Conservation (phyloP, 2,797 vertebrate species). For the Mus minutoides region DNA sequence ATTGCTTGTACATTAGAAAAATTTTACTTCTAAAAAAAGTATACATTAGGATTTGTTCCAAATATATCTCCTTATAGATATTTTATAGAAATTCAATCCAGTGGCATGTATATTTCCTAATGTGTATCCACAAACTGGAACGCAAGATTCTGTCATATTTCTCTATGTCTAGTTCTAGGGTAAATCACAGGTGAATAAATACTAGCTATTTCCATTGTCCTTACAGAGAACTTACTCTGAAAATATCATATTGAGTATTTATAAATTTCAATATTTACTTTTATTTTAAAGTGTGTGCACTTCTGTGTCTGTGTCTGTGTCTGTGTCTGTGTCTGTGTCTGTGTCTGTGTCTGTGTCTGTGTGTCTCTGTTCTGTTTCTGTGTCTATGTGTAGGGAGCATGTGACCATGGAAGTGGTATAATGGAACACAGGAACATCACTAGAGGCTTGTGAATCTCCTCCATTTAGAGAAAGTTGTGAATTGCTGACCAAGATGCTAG, state of each 20-base stretch:
- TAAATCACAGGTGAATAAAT: conserved; percentile 57
- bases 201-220: conserved; percentile 24
- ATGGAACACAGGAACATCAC: too few relatives aligned
- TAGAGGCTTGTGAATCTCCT: not conserved
- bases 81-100: not conserved
- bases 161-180: not conserved
- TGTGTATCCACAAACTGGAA: conserved; percentile 13
- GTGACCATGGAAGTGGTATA: not conserved
- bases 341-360: not conserved
- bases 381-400: not conserved
- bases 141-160: conserved; percentile 37
- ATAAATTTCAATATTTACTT: not conserved
- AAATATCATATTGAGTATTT: conserved; percentile 37
- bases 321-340: not conserved
- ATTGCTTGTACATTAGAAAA: conserved; percentile 39
- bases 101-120: conserved; percentile 51
- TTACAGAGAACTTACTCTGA: conserved; percentile 9
- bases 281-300: not conserved
- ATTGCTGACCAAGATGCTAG: not conserved
- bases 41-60: not conserved
- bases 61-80: conserved; percentile 27
- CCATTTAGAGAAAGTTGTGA: not conserved
- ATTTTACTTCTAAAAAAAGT: conserved; percentile 32
- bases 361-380: not conserved
- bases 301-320: not conserved